Base-by-base conservation (phyloP, 2,113 vertebrate species). In the Gymnocephalus cernua region DNA sequence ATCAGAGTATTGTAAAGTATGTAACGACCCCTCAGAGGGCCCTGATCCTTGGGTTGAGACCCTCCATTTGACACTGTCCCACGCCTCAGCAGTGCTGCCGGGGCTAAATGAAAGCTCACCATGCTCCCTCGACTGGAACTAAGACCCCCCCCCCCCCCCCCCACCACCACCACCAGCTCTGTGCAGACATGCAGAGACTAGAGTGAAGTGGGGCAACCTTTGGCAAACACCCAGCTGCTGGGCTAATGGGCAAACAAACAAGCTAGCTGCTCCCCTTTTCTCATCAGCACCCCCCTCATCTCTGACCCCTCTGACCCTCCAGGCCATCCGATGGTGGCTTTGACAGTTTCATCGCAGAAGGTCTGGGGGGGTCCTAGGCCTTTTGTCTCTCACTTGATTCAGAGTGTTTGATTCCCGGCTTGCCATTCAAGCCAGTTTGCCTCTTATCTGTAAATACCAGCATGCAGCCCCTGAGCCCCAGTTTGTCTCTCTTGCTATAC, bases 161-260 rank as follows among this genome's bases (percentile, higher is more conserved):
- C n/a, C n/a, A n/a, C n/a, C n/a, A n/a, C n/a, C n/a, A n/a, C n/a
- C 74, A 21, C 29, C 75, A n/a, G 23, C 71, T 47, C 79, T 72
- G 35, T 59, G 64, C 58, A 80, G 45, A 85, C 72, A n/a, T n/a
- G 71, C 81, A 63, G 47, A 44, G 77, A 16, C 23, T 4, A 19
- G 23, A 56, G 58, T 86, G 80, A 80, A 74, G 74, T 70, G 27
- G 23, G 64, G 32, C 82, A 80, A 68, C 80, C 86, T 82, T 89
- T 88, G 90, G 88, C 87, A 90, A 90, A 90, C 79, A 88, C 50
- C 83, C 86, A 87, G 84, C 72, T 53, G 66, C 74, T 41, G 74
- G 57, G 70, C 67, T 88, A 90, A 92, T 86, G 86, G 88, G 68
- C 86, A 87, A 92, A 88, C 91, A 93, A 91, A 92, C 88, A 87